A percentile compares a stretch with the other conserved stretches of the same genome.
Evolutionary conservation across 2,888 invertebrate genomes (phyloP).

Genomic region (Drosophila pegasa): DNA sequence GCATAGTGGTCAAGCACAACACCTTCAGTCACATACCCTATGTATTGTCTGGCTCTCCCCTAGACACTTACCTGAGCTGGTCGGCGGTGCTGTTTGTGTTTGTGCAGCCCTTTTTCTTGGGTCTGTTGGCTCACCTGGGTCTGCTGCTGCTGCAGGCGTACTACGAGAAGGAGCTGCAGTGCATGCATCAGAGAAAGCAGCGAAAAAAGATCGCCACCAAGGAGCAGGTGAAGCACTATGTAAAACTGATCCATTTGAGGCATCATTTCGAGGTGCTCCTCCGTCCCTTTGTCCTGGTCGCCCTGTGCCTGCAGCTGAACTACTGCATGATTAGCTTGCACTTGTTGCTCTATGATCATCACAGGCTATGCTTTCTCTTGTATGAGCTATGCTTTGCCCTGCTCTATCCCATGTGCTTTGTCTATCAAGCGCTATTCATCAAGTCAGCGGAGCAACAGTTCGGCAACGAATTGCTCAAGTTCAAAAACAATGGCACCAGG

Average conservation of each 20-base stretch:
- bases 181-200: not conserved
- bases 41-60: accelerated
- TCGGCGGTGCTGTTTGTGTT: constrained; percentile 22
- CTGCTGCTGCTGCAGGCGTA: constrained; percentile 39
- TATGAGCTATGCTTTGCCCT: accelerated
- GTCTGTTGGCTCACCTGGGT: constrained; percentile 25
- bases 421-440: constrained; percentile 21
- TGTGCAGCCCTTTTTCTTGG: constrained; percentile 51
- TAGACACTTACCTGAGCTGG: accelerated
- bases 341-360: constrained; percentile 24
- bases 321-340: constrained; percentile 31
- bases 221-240: constrained; percentile 30
- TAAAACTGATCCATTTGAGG: constrained; percentile 36
- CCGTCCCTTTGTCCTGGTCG: constrained; percentile 45
- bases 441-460: constrained; percentile 27
- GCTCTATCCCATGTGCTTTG: constrained; percentile 35
- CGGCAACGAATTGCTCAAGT: constrained; percentile 31
- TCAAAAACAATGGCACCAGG: constrained; percentile 6
- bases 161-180: constrained; percentile 21
- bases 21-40: constrained; percentile 6
- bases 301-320: constrained; percentile 1
- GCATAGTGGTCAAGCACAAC: not conserved
- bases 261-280: constrained; percentile 39
- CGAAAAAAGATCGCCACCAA: not conserved
- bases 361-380: accelerated